A percentile compares a stretch with the other conserved stretches of the same genome.
Conservation (phyloP, 1,140 invertebrate species). For the Drosophila melanica region DNA sequence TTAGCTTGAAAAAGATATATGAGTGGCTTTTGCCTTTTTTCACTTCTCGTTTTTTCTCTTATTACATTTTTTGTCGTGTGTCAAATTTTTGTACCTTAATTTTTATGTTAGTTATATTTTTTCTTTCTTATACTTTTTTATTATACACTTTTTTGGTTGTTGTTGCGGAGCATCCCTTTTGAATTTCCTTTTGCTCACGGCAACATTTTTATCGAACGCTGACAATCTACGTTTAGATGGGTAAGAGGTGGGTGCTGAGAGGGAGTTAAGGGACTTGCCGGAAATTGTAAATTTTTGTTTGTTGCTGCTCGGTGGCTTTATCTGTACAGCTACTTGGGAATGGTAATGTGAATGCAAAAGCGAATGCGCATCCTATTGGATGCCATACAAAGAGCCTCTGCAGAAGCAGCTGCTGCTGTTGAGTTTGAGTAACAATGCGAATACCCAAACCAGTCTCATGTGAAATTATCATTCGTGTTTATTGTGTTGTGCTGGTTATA, state of each 20-base stretch:
- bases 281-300: conserved; percentile 75
- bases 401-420: not conserved
- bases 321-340: conserved; percentile 27
- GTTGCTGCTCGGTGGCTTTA: conserved; percentile 47
- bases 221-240: conserved; percentile 48
- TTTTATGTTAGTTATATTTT: conserved; percentile 63
- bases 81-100: conserved; percentile 72
- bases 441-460: conserved; percentile 3
- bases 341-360: conserved; percentile 10
- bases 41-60: conserved; percentile 11
- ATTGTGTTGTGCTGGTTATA: conserved; percentile 8
- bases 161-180: conserved; percentile 28
- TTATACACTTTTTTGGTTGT: not conserved
- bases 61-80: conserved; percentile 45
- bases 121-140: not conserved
- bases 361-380: conserved; percentile 13
- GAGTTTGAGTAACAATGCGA: conserved; percentile 21
- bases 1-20: conserved; percentile 48
- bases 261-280: conserved; percentile 35
- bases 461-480: conserved; percentile 31
- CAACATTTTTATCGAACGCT: conserved; percentile 67
- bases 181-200: conserved; percentile 62
- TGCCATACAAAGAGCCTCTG: conserved; percentile 24
- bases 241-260: not conserved
- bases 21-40: conserved; percentile 28